Percentiles rank a stretch among this genome's conserved stretches.
Conservation (phyloP, 2,113 vertebrate species). For the Fukomys damarensis region DNA sequence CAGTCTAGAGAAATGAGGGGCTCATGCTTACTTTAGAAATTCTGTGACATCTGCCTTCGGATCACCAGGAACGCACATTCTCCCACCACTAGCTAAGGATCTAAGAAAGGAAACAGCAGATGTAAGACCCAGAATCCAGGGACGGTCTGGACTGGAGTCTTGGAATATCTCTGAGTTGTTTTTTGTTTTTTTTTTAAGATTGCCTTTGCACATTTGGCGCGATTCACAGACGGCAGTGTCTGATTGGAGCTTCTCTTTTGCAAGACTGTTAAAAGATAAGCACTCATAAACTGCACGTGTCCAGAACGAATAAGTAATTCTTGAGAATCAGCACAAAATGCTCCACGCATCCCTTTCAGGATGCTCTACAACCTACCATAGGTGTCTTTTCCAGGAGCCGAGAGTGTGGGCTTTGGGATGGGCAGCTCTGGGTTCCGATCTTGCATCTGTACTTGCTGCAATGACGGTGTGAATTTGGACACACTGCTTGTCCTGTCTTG, state of each 20-base stretch:
- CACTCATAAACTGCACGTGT: not conserved
- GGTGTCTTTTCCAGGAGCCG: not conserved
- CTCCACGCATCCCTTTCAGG: not conserved
- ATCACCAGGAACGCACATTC: not conserved
- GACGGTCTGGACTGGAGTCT: slow-evolving; percentile 40
- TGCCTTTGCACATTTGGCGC: slow-evolving; percentile 59
- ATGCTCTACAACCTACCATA: not conserved
- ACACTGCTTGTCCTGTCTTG: too few relatives aligned
- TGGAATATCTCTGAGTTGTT: slow-evolving; percentile 31
- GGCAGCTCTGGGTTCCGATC: not conserved
- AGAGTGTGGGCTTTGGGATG: not conserved
- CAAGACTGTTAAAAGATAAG: slow-evolving; percentile 13
- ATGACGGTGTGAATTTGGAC: not conserved
- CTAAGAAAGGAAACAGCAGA: slow-evolving; percentile 74
- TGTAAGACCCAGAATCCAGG: not conserved
- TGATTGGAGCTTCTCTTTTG: slow-evolving; percentile 51
- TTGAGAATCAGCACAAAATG: not conserved
- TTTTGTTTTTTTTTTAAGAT: slow-evolving; percentile 2
- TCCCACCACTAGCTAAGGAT: not conserved
- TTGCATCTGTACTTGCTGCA: not conserved
- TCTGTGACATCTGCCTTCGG: slow-evolving; percentile 13
- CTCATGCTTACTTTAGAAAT: slow-evolving; percentile 45
- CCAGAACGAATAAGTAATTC: not conserved
- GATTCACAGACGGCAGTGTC: not conserved
- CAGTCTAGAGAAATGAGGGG: slow-evolving; percentile 23